Evolutionary conservation across 2,797 vertebrate genomes (phyloP).

Genomic region (Nothura maculosa): DNA sequence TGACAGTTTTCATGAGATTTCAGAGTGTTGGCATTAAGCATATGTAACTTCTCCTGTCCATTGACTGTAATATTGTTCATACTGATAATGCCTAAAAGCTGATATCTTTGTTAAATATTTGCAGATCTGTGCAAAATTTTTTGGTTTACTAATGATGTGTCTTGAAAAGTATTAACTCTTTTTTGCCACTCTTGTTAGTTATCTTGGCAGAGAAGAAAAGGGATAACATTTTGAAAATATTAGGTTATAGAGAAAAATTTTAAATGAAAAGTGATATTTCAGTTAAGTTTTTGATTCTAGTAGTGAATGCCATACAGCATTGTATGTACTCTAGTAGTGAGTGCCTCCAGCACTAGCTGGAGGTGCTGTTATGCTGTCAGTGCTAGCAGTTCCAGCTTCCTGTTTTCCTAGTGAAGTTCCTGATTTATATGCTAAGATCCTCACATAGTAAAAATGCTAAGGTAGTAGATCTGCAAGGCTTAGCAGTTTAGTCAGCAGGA

Average conservation of each 20-base stretch:
- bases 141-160: not conserved
- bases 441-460: not conserved
- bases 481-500: not conserved
- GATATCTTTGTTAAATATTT: not conserved
- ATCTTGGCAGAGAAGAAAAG: not conserved
- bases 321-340: too few species aligned
- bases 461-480: not conserved
- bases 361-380: not conserved
- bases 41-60: not conserved
- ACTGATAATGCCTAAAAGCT: not conserved
- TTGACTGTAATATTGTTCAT: not conserved
- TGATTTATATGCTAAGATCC: not conserved
- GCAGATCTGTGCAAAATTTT: not conserved
- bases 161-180: not conserved
- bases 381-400: not conserved
- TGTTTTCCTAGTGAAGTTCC: not conserved
- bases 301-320: accelerated
- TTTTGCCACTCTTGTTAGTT: not conserved
- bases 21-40: not conserved
- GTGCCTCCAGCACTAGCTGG: too few species aligned
- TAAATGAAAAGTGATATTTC: not conserved
- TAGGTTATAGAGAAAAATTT: not conserved
- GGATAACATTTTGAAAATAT: not conserved
- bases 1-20: not conserved
- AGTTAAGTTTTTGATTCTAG: not conserved